Base-by-base conservation (phyloP, 2,888 invertebrate genomes). In the Phortica okadai region DNA sequence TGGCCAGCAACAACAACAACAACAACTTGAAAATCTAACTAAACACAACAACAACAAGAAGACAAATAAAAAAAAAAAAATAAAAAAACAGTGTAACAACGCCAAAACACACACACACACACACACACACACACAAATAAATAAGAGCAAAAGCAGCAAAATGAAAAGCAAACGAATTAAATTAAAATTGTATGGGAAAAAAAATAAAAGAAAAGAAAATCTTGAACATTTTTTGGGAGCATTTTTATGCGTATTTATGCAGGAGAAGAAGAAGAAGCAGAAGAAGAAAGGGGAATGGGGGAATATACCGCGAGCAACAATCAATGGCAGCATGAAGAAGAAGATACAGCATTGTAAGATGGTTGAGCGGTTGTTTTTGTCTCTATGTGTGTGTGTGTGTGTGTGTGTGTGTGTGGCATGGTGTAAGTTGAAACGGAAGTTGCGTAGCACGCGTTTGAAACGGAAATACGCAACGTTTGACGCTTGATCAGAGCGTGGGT, bases 401-500 rank as follows among this genome's bases (percentile, higher is more conserved):
- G 66, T 33, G 66, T 66, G 66, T 7, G 25, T 59, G 21, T 8
- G 64, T 6, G 64, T 64, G 1, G 66, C 42, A 33, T 16, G 8
- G 62, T 42, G 8, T 66, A 66, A 66, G 66, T 66, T 66, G n/a
- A 33, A 66, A 21, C 66, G 66, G 66, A 66, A 42, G 66, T 66
- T 42, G 66, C 42, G 66, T 41, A 66, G 41, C 66, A 66, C 66
- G 66, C 66, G 66, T 16, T 66, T 21, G 42, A 66, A 66, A 66
- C 66, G 66, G 66, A 66, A 66, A 66, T 66, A 16, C 42, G 66
- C 99, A 99, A 88, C 99, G 96, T 92, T 98, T 94, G 33, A 33
- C 33, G 33, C 33, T 33, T 33, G 33, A 33, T n/a, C 54, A 54
- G 54, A 54, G 90, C 99, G 96, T 91, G 99, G 99, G 92, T 99